Base-by-base conservation (phyloP, 2,113 vertebrate genomes). In the Tamias sibiricus region DNA sequence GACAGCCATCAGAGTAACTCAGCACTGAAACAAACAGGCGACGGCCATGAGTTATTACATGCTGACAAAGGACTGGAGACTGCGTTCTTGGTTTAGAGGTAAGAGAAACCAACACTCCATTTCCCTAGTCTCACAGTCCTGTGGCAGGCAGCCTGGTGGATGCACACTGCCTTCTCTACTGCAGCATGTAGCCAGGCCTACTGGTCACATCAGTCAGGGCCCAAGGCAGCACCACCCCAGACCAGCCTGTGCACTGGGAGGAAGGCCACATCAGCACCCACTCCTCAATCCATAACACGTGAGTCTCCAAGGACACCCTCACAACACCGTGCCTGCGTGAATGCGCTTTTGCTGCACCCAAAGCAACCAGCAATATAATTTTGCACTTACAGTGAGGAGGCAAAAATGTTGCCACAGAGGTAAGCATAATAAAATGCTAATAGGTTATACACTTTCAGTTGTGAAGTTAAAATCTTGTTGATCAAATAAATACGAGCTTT, bases 21-120 rank as follows among this genome's bases (percentile, higher is more conserved):
- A 0, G 12, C 0, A 0, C 40, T 24, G 0, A 0, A 13, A 11
- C 12, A 12, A 26, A 16, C 26, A 8, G 24, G 17, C 4, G 0
- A 26, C 0, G 28, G 4, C 11, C 2, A 0, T 0, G 2, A 0
- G 37, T 3, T 5, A 0, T 32, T 4, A 12, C 1, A 0, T 8
- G 6, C 26, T 0, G 6, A 20, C 6, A 0, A 16, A 30, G 2
- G 57, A 32, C 6, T 2, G 3, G 0, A 14, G 6, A 66, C 5
- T 0, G 3, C 1, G 3, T 0, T 8, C 37, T 2, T 0, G 1
- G 2, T 14, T 14, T 37, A 1, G 19, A 44, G 17, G 6, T 0
- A 0, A 3, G 19, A 32, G 13, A 28, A 6, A 22, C 0, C 4
- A 28, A 2, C 0, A 19, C 35, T 40, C 37, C 30, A 0, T 11